Evolutionary conservation across 30 jellyfish, hydroid and myxozoan genomes (phyloP).

Genomic region (Hydractinia echinata): DNA sequence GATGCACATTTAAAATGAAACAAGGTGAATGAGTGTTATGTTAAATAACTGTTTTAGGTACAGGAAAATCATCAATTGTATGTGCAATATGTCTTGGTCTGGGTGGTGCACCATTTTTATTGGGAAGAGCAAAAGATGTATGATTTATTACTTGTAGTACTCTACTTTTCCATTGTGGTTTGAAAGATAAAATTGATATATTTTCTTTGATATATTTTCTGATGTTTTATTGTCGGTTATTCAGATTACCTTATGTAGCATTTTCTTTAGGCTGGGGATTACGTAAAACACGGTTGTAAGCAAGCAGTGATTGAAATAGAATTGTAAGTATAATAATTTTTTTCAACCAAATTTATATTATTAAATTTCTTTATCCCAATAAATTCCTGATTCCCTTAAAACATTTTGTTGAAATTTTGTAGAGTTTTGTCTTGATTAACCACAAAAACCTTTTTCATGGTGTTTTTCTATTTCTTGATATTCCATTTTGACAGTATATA

Average conservation of each 20-base stretch:
- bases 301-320: constrained; percentile 80
- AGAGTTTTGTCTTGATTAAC: no score
- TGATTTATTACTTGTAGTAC: not conserved
- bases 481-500: no score
- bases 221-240: no score
- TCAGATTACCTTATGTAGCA: no score
- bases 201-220: no score
- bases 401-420: no score
- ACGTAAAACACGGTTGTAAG: constrained; percentile 75
- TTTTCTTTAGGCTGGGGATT: constrained; percentile 57
- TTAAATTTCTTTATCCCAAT: not conserved
- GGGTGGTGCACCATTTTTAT: constrained; percentile 74
- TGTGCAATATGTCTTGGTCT: constrained; percentile 94
- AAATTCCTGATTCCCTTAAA: not conserved
- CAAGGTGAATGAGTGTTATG: not conserved
- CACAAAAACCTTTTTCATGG: no score
- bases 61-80: constrained; percentile 97
- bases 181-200: not conserved
- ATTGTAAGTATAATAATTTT: constrained; percentile 37
- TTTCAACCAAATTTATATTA: not conserved
- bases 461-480: no score
- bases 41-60: constrained; percentile 44
- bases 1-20: no score
- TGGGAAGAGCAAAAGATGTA: constrained; percentile 91
- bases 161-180: not conserved